Evolutionary conservation across 2,888 invertebrate species (phyloP), one percentile per base, ranked within the genome.

Genomic region (Coleophora deauratella): DNA sequence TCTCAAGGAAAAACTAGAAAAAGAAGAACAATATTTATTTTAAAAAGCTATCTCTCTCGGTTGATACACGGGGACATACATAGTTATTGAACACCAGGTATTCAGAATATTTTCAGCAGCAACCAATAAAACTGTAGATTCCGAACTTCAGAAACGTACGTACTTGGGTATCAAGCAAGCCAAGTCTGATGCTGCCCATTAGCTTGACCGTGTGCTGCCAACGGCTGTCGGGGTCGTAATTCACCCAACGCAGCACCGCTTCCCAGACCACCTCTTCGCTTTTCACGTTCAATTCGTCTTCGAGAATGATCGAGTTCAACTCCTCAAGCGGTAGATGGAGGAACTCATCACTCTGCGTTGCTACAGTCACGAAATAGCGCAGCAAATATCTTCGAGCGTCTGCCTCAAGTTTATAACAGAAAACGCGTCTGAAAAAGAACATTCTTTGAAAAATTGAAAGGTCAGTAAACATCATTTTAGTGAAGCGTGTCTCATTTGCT

Each of bases 261-360:
- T 95, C 93, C 95, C 96, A 96, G 1, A 95, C 95, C 0, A 89
- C 88, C 67, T 95, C 95, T 67, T 97, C 97, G 60, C 91, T 94
- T 54, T 94, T 93, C 0, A 94, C 94, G 66, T 96, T 96, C 28
- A 97, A 77, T 62, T 95, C 92, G 62, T 96, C 95, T 39, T 93
- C 92, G 36, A 92, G 89, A 47, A 96, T 91, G 38, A 97, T 89
- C 41, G 89, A 88, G 45, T 90, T 88, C 21, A 97, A 81, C 63
- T 96, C 94, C 11, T 91, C 89, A 21, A 93, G 82, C 6, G 90
- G 87, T 45, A 95, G 72, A 49, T 90, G 87, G 28, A 95, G 77
- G 49, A 95, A 89, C 66, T 96, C 95, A 30, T 90, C 88, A 65
- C 93, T 95, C 55, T 89, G 88, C 33, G 88, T 85, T 1, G 92